Base-by-base conservation (phyloP, 2,797 vertebrate genomes). In the Sandelia bainsii region DNA sequence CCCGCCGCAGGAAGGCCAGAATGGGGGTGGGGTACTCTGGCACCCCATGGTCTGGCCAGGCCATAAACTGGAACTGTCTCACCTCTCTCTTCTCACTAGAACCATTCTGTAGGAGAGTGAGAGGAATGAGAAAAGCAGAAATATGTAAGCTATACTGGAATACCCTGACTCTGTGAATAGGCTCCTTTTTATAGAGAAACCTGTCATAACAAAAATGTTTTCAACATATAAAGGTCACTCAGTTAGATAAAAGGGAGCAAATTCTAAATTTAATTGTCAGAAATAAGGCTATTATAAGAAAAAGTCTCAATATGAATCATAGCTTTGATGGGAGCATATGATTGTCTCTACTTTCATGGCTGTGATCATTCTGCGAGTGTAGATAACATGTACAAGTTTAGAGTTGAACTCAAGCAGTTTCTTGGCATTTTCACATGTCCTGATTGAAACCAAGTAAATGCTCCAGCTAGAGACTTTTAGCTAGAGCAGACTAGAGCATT, bases 51-150 rank as follows among this genome's bases (percentile, higher is more conserved):
- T 98, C 97, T 0, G 97, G 97, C 97, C 97, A 98, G 59, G 97
- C 97, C 96, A 98, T 97, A 92, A 98, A 98, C 93, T 98, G 97
- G 93, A 98, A 98, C 92, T 98, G 97, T 25, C 97, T 94, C 19
- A 98, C 93, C 85, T 98, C 97, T 79, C 96, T 91, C 90, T 98
- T 98, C 91, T 98, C 97, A 64, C 95, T 98, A 85, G 97, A 98
- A 60, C 97, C 97, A 0, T 97, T 98, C 97, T 98, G 91, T 59
- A 60, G 22, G 37, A 12, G 54, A 74, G 62, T 40, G 49, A 45
- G 50, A 29, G 4, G 4, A 66, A 57, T 53, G 22, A 57, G 62
- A 7, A 9, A 46, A 51, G 32, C 7, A 40, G 51, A 61, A 49
- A 25, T 58, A 34, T 20, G 1, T 42, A 16, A 25, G n/a, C 42